A percentile compares a stretch with the other conserved stretches of the same genome.
These are phyloP conservation scores for Zaprionus kolodkinae DNA, from an alignment of 1,140 invertebrate species.

Conservation along the genomic window DNA sequence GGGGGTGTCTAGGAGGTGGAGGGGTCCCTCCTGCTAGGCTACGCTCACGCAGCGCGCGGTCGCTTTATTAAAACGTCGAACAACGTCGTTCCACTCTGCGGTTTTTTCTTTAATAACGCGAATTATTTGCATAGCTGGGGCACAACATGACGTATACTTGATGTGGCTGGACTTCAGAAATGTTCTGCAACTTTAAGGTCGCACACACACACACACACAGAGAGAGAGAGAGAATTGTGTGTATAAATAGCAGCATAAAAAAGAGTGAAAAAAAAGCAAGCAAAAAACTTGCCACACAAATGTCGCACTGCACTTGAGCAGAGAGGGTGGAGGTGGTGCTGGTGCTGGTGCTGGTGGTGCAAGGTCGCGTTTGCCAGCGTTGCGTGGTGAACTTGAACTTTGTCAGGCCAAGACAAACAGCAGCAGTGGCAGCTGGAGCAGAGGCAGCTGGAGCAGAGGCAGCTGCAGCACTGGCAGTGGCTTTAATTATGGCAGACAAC, in stretches of 20 bases:
- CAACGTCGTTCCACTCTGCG: constrained; percentile 18
- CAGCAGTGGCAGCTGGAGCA: constrained; percentile 22
- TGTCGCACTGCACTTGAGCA: constrained; percentile 33
- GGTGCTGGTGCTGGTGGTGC: neutral
- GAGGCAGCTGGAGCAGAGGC: constrained; percentile 4
- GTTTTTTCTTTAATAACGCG: constrained; percentile 43
- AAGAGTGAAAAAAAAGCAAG: neutral
- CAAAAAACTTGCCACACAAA: constrained; percentile 25
- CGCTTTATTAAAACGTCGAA: constrained; percentile 44
- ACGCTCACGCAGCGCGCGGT: constrained; percentile 6
- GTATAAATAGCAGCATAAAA: constrained; percentile 26
- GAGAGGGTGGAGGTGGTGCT: too few species aligned
- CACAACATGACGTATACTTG: constrained; percentile 59
- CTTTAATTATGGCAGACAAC: constrained; percentile 60
- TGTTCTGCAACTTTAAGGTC: constrained; percentile 26
- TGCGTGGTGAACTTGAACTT: constrained; percentile 56
- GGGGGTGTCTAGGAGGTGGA: neutral
- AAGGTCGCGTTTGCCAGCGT: neutral
- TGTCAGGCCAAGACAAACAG: constrained; percentile 53
- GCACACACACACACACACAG: neutral
- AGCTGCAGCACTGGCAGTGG: constrained; percentile 22
- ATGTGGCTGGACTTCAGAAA: constrained; percentile 25
- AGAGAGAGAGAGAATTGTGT: neutral
- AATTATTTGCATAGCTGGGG: constrained; percentile 48
- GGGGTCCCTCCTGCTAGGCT: too few species aligned